Evolutionary conservation across 2,113 vertebrate genomes (phyloP), one percentile per base, ranked within the genome.

Genomic region (Synchiropus splendidus): DNA sequence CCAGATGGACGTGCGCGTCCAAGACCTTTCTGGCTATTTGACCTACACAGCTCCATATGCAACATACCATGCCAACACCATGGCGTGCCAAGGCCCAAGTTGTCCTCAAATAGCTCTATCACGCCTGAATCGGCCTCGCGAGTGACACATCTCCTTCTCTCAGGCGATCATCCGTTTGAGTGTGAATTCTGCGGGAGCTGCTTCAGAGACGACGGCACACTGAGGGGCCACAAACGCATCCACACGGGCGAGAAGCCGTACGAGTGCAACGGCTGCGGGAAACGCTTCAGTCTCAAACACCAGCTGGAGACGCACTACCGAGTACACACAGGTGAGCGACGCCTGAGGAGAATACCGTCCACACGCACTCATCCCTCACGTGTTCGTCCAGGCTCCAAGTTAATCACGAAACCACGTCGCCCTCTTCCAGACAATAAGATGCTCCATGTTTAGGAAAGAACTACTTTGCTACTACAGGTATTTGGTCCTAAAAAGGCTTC

Each of bases 161-260:
- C 79, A 97, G 95, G 94, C 0, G 95, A 98, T 81, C 94, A 96
- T 65, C 94, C 94, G 0, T 97, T 94, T 0, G 95, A 97, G 85
- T 99, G 95, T 0, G 95, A 99, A 70, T 98, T 95, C 86, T 99
- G 95, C 9, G 95, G 95, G 72, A 97, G 92, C 86, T 97, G 95
- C 58, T 99, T 98, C 85, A 88, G 94, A 51, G 95, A 98, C 1
- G 95, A 99, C 71, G 95, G 92, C 84, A 97, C 92, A 0, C 85
- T 98, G 75, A 91, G 94, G 78, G 92, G 92, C 60, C 95, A 99
- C 77, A 98, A 97, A 53, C 92, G 94, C 62, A 97, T 92, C 75
- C 92, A 95, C 81, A 93, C 90, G 0, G 90, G 92, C 11, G 92
- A 95, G 81, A 94, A 94, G 36, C 92, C 92, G 45, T 94, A 95